Evolutionary conservation across 2,888 invertebrate genomes (phyloP).

Genomic region (Parnassius glacialis): DNA sequence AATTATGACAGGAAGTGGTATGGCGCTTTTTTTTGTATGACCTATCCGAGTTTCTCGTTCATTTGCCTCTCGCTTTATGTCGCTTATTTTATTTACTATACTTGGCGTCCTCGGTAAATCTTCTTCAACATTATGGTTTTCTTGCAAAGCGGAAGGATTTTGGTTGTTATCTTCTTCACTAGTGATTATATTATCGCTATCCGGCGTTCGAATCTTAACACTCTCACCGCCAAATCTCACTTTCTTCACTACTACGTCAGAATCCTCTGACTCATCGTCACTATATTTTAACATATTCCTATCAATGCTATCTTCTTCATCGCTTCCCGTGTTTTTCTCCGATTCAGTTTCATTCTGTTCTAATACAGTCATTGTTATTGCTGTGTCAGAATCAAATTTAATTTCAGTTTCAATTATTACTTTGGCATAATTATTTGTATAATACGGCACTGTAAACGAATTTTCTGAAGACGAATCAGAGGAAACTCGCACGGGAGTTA

Average conservation of each 20-base stretch:
- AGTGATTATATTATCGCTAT: constrained; percentile 86
- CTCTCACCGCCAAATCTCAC: constrained; percentile 94
- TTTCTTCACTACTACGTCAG: constrained; percentile 81
- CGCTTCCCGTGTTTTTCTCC: constrained; percentile 67
- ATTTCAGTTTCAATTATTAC: constrained; percentile 92
- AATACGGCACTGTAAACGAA: constrained; percentile 73
- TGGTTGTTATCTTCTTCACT: constrained; percentile 76
- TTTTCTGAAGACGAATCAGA: constrained; percentile 82
- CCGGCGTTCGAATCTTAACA: constrained; percentile 91
- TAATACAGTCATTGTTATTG: constrained; percentile 91
- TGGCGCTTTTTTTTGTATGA: constrained; percentile 59
- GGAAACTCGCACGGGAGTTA: constrained; percentile 56
- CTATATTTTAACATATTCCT: constrained; percentile 81
- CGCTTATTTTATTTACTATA: constrained; percentile 56
- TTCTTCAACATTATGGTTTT: constrained; percentile 30
- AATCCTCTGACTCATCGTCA: constrained; percentile 82
- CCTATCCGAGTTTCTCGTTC: constrained; percentile 47
- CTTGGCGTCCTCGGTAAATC: constrained; percentile 43
- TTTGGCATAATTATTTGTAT: constrained; percentile 78
- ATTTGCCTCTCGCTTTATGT: constrained; percentile 56
- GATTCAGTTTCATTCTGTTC: constrained; percentile 83
- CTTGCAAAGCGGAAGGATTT: constrained; percentile 30
- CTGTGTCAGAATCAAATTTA: constrained; percentile 89
- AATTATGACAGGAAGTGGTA: constrained; percentile 66
- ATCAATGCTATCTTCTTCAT: constrained; percentile 71